phyloP scores from a whole-genome alignment of 2,888 invertebrate genomes.

The Pseudeuparius sepicola region DNA sequence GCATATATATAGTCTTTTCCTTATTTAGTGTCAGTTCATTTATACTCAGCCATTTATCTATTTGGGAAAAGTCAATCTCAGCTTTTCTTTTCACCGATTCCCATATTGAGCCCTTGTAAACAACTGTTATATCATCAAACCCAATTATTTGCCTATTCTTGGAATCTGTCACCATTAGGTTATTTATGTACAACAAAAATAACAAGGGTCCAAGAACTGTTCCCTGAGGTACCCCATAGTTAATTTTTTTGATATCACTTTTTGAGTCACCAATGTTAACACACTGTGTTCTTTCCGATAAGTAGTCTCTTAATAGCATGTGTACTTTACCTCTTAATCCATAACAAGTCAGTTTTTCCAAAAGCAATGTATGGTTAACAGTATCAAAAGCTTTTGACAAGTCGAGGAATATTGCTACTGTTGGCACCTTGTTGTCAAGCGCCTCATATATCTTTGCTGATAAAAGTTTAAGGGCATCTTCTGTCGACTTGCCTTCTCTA shows the following conservation, averaged over 20 bases:
- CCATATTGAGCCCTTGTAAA: slow-evolving; percentile 1
- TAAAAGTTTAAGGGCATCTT: too few species aligned
- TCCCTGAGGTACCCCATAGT: slow-evolving; percentile 7
- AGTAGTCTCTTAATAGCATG: background rate
- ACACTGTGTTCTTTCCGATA: background rate
- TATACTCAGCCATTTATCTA: slow-evolving; percentile 1
- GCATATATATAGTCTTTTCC: slow-evolving; percentile 7
- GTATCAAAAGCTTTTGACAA: too few species aligned
- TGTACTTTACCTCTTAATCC: background rate
- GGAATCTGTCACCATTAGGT: slow-evolving; percentile 3
- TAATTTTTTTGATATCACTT: background rate
- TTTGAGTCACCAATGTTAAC: background rate
- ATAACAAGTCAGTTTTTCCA: too few species aligned
- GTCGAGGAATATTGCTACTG: too few species aligned
- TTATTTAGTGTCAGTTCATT: background rate
- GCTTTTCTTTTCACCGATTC: slow-evolving; percentile 2
- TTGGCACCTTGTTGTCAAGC: too few species aligned
- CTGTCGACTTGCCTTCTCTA: too few species aligned
- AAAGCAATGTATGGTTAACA: too few species aligned
- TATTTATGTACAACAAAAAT: slow-evolving; percentile 6
- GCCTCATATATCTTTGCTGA: too few species aligned
- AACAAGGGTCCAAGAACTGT: slow-evolving; percentile 6
- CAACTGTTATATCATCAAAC: background rate
- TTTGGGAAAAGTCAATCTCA: background rate
- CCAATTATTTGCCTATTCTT: too few species aligned